Base-by-base conservation (phyloP, 1,140 invertebrate species). In the Drosophila nannoptera region DNA sequence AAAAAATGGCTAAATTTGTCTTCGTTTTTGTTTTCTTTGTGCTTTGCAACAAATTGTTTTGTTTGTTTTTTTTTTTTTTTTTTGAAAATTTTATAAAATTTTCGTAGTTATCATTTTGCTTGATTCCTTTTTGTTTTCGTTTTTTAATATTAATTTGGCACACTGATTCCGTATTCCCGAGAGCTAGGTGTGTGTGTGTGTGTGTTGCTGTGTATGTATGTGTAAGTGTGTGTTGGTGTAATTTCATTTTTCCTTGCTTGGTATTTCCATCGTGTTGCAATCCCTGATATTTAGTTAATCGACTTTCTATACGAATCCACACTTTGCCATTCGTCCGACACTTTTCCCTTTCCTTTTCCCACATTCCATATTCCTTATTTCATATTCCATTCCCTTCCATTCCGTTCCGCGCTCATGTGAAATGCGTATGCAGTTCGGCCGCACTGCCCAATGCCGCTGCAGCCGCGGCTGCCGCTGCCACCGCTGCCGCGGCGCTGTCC, bases 101-200 rank as follows among this genome's bases (percentile, higher is more conserved):
- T 59, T 76, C 58, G 35, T 81, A 7, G 77, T 86, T 86, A 86
- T 35, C 53, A 74, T 55, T 58, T 67, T 74, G 65, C 11, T 46
- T 65, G 45, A 43, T 62, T 43, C 5, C 7, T 12, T 74, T 69
- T 48, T 62, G n/a, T 49, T 55, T 16, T 66, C 59, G 64, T 53
- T 45, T 43, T 40, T 80, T 42, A 72, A 87, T 52, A 73, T 77
- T 86, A 86, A 87, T 86, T 86, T 86, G 81, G 81, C 81, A 86
- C 81, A 87, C 81, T 87, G 81, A 87, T 86, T 86, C 82, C 82
- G 77, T 86, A 81, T 87, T 87, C 77, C 82, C 78, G 78, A 82
- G 81, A 84, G 81, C 81, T 69, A 73, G 77, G 81, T 84, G 81
- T 83, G 78, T 53, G 52, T 36, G 40, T 22, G 9, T 56, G 2